Percentiles rank a stretch among this genome's conserved stretches.
These are phyloP conservation scores for Tragulus kanchil DNA, from an alignment of 2,113 vertebrate species.

Conservation along the genomic window DNA sequence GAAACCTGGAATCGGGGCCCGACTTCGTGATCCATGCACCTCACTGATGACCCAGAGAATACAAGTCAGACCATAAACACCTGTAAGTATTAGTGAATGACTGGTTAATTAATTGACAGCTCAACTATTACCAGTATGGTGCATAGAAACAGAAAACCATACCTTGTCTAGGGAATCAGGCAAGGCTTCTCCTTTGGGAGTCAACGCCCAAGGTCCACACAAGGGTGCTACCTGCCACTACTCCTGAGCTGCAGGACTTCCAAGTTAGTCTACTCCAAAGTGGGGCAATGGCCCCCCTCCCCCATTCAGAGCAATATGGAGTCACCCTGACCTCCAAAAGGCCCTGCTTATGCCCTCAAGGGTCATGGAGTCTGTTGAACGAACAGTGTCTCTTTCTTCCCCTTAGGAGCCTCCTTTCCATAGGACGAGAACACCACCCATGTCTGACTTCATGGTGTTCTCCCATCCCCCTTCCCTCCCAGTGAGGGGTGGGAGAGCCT, in stretches of 20 bases:
- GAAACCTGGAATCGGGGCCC: neutral
- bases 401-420: neutral
- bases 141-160: neutral
- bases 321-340: neutral
- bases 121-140: neutral
- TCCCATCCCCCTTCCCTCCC: neutral
- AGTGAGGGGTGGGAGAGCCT: neutral
- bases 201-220: neutral
- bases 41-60: neutral
- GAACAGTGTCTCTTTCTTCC: neutral
- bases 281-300: neutral
- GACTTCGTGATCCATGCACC: neutral
- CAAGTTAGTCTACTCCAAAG: neutral
- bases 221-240: neutral
- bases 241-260: neutral
- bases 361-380: neutral
- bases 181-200: constrained; percentile 15
- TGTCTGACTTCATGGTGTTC: neutral
- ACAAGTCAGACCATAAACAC: neutral
- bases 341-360: neutral
- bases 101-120: neutral
- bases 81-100: neutral
- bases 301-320: accelerated
- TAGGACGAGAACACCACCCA: neutral
- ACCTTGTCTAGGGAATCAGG: neutral